Base-by-base conservation (phyloP, 1,140 invertebrate genomes). In the Bactericera cockerelli region DNA sequence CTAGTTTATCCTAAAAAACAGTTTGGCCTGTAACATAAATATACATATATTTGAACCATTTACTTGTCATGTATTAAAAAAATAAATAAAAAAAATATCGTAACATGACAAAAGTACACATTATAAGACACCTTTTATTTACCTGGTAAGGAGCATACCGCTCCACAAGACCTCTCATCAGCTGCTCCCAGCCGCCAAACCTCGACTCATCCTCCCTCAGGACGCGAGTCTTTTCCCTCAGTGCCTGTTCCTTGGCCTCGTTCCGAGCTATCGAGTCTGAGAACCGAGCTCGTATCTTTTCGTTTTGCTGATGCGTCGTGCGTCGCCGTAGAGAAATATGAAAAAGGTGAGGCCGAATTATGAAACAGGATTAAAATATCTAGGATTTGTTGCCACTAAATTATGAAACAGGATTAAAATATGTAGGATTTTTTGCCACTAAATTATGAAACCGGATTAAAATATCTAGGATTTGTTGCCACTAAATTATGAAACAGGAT, bases 271-370 rank as follows among this genome's bases (percentile, higher is more conserved):
- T 49, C 8, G 19, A 4, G 19, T 16, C 8, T 22, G 6, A 8
- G 19, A 49, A 49, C 22, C 42, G n/a, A 16, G 42, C n/a, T 16
- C n/a, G n/a, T 4, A 49, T 49, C 19, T 49, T 16, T 49, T n/a
- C 19, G 42, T 49, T 49, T 49, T 49, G 42, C 42, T 49, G n/a
- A 36, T 11, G n/a, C n/a, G n/a, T n/a, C n/a, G n/a, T n/a, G n/a
- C n/a, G n/a, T n/a, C n/a, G n/a, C n/a, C n/a, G n/a, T n/a, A n/a
- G n/a, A n/a, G n/a, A n/a, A n/a, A n/a, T n/a, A n/a, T n/a, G n/a
- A n/a, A n/a, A n/a, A n/a, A n/a, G n/a, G n/a, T n/a, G n/a, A n/a
- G n/a, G n/a, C n/a, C n/a, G n/a, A n/a, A n/a, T n/a, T n/a, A n/a
- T 11, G 16, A 36, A 36, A 36, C 33, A 36, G 16, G 10, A 36